Conservation (phyloP, 2,888 invertebrate genomes). For the Bruchidius siliquastri region DNA sequence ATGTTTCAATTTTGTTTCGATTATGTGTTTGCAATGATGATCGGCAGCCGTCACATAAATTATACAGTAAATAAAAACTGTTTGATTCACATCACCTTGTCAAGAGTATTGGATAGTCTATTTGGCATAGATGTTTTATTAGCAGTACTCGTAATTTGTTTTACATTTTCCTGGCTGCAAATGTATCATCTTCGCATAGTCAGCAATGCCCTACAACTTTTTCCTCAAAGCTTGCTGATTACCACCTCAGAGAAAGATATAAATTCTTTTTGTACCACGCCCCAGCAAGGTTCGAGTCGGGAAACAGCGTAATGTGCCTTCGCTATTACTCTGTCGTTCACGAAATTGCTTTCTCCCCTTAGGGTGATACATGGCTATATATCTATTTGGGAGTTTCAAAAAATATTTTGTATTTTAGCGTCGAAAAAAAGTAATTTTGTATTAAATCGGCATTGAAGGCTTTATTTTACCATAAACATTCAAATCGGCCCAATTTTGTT, state of each 20-base stretch:
- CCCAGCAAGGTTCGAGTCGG: slow-evolving; percentile 17
- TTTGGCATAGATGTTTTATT: too few species aligned
- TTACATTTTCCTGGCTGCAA: background rate
- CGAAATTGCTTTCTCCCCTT: slow-evolving; percentile 23
- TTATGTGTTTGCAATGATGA: too few species aligned
- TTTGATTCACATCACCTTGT: too few species aligned
- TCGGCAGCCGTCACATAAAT: too few species aligned
- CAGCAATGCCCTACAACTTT: background rate
- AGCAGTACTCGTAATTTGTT: background rate
- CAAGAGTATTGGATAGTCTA: too few species aligned
- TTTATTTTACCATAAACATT: too few species aligned
- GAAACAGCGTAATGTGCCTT: slow-evolving; percentile 32
- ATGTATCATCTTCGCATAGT: background rate
- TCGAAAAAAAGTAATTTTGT: background rate
- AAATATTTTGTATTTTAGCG: slow-evolving; percentile 1
- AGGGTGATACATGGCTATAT: slow-evolving; percentile 7
- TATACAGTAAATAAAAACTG: too few species aligned
- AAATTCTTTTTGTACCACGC: background rate
- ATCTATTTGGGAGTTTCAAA: slow-evolving; percentile 11
- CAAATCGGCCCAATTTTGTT: too few species aligned
- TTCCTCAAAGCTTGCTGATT: background rate
- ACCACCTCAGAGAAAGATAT: background rate
- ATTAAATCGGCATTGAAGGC: too few species aligned
- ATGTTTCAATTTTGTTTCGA: too few species aligned
- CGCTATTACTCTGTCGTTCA: slow-evolving; percentile 32